Conservation (phyloP, 2,113 vertebrate species). For the Isurus oxyrinchus region DNA sequence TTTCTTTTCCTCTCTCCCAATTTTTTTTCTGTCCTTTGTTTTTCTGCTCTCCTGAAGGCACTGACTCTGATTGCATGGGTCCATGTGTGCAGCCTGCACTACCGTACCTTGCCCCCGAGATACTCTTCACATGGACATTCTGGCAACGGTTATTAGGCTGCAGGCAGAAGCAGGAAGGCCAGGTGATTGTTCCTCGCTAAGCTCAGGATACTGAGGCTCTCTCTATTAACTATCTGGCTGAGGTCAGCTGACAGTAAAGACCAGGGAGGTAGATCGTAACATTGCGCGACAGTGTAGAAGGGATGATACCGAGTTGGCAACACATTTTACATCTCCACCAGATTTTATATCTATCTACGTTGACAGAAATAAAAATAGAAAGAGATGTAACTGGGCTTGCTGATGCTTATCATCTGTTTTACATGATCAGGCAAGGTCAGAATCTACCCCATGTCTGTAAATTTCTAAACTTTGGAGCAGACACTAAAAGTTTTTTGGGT, state of each 20-base stretch:
- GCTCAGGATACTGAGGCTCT: not conserved
- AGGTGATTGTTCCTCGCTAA: not conserved
- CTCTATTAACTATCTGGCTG: not conserved
- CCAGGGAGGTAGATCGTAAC: not conserved
- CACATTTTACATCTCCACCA: too few species aligned
- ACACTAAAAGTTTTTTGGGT: not conserved
- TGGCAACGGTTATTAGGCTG: not conserved
- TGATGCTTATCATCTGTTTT: not conserved
- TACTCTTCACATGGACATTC: not conserved
- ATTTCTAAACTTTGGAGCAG: not conserved
- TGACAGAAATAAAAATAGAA: not conserved
- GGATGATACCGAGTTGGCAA: not conserved
- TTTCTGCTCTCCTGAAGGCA: not conserved
- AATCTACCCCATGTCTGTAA: not conserved
- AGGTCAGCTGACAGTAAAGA: not conserved
- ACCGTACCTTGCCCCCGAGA: not conserved
- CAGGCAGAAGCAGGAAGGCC: not conserved
- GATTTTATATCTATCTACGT: not conserved
- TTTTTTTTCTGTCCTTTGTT: not conserved
- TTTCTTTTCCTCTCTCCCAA: not conserved
- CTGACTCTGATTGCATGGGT: not conserved
- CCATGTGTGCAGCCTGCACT: not conserved
- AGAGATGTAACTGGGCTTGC: not conserved
- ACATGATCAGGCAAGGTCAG: not conserved
- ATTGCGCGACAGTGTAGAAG: not conserved